phyloP scores from a whole-genome alignment of 2,888 invertebrate species.

The Lacanobia oleracea region DNA sequence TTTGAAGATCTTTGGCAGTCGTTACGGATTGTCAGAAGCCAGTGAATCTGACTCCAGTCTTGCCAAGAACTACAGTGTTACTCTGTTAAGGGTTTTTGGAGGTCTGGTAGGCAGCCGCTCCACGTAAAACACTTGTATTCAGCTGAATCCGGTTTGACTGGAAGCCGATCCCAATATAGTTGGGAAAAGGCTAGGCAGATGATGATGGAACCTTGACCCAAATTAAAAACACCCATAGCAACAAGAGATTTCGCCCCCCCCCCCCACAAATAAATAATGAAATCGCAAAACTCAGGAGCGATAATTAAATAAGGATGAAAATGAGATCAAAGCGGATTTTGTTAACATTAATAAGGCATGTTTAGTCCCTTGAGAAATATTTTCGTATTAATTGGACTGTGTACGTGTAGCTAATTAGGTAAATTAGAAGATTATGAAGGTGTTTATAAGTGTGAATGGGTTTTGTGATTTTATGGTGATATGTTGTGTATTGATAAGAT shows the following conservation, averaged over 20 bases:
- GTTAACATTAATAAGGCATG: constrained; percentile 44
- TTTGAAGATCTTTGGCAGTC: too few species aligned
- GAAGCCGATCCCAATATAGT: too few species aligned
- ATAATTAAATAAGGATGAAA: constrained; percentile 53
- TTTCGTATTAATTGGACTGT: constrained; percentile 60
- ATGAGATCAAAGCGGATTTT: constrained; percentile 51
- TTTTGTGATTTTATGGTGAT: constrained; percentile 4
- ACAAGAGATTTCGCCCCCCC: constrained; percentile 3
- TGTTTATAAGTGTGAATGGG: constrained; percentile 32
- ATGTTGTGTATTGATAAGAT: constrained; percentile 10
- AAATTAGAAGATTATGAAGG: constrained; percentile 46
- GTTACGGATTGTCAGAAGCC: too few species aligned
- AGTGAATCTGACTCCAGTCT: too few species aligned
- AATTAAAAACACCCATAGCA: constrained; percentile 4
- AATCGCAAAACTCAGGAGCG: constrained; percentile 32
- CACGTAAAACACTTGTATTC: too few species aligned
- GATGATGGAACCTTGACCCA: too few species aligned
- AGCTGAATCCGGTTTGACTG: too few species aligned
- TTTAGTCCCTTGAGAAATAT: constrained; percentile 47
- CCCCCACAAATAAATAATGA: constrained; percentile 49
- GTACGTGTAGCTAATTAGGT: constrained; percentile 49
- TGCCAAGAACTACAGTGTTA: too few species aligned
- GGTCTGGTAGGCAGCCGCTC: too few species aligned
- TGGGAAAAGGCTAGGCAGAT: too few species aligned
- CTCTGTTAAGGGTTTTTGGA: too few species aligned